Conservation (phyloP, 2,113 vertebrate genomes). For the Phylloscopus trochilus region DNA sequence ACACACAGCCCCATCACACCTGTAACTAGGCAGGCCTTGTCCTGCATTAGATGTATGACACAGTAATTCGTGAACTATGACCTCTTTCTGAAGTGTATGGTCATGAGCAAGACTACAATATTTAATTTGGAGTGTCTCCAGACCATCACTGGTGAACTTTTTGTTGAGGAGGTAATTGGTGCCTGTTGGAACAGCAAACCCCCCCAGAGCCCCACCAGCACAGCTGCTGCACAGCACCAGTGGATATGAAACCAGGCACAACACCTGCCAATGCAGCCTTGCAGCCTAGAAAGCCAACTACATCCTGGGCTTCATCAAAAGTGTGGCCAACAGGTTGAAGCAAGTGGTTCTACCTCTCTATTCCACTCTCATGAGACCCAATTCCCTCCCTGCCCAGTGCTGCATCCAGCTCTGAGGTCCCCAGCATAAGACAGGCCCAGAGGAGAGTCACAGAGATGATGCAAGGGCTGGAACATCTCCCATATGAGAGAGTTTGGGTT, state of each 20-base stretch:
- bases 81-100: background rate
- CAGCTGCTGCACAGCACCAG: background rate
- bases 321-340: background rate
- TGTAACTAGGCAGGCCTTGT: background rate
- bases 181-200: background rate
- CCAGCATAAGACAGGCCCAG: background rate
- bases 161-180: background rate
- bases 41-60: background rate
- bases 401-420: background rate
- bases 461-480: background rate
- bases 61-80: background rate
- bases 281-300: background rate
- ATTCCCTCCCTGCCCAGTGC: background rate
- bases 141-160: background rate
- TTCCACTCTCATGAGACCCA: background rate
- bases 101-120: background rate
- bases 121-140: background rate
- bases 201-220: background rate
- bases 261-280: rapidly evolving
- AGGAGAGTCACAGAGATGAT: background rate
- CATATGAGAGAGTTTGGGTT: background rate
- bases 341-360: background rate
- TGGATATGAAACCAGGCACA: background rate
- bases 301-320: background rate
- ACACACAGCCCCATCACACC: rapidly evolving